A percentile compares a stretch with the other conserved stretches of the same genome.
These are phyloP conservation scores for Laterallus jamaicensis DNA, from an alignment of 2,113 vertebrate genomes.

Conservation along the genomic window DNA sequence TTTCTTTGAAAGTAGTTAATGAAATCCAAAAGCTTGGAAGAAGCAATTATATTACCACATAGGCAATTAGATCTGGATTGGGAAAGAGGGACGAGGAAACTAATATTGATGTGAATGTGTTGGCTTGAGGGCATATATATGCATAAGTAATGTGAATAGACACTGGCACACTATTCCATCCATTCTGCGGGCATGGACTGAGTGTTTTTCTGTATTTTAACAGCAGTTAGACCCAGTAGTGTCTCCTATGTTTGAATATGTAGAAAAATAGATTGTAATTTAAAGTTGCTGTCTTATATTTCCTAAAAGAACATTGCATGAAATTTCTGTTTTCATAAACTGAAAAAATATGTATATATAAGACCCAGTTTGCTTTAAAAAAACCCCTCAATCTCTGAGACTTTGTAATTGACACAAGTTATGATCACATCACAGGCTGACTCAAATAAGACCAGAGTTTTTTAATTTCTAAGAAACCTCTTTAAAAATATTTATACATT, in stretches of 20 bases:
- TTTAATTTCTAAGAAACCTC: slow-evolving; percentile 6
- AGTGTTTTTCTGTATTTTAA: not conserved
- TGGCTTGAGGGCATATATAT: not conserved
- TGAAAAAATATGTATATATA: not conserved
- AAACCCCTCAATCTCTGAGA: not conserved
- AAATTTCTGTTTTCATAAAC: not conserved
- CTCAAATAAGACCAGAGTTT: not conserved
- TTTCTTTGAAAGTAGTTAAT: slow-evolving; percentile 33
- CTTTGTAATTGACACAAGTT: not conserved
- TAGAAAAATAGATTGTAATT: not conserved
- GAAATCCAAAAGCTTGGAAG: slow-evolving; percentile 26
- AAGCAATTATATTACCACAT: not conserved
- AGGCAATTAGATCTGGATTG: slow-evolving; percentile 17
- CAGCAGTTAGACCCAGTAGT: not conserved
- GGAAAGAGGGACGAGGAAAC: not conserved
- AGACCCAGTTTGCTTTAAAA: not conserved
- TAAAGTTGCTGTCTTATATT: not conserved
- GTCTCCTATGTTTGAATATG: not conserved
- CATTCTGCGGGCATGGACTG: not conserved
- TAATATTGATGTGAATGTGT: not conserved
- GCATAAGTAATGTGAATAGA: not conserved
- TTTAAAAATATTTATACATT: slow-evolving; percentile 39
- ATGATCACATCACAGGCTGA: slow-evolving; percentile 3
- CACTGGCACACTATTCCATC: not conserved
- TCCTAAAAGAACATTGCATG: not conserved